Percentiles rank a stretch among this genome's conserved stretches.
These are phyloP conservation scores for Papilio demoleus DNA, from an alignment of 2,888 invertebrate genomes.

Conservation along the genomic window DNA sequence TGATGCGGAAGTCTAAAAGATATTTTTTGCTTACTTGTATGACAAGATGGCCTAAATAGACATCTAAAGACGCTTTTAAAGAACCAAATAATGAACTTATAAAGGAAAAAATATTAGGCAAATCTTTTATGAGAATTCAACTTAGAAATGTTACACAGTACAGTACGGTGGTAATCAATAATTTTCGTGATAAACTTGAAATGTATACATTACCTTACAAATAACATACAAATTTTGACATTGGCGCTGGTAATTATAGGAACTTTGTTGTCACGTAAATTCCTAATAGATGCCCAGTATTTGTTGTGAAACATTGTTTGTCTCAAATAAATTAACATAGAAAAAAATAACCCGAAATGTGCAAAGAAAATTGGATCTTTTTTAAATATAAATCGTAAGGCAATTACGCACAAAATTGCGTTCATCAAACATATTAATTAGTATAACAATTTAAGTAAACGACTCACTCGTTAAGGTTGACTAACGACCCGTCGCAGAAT, in stretches of 20 bases:
- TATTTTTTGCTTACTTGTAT: conserved; percentile 4
- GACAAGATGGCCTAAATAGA: conserved; percentile 4
- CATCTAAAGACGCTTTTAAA: background rate
- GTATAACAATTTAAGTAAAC: conserved; percentile 21
- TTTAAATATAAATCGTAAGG: background rate
- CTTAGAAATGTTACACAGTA: too few relatives aligned
- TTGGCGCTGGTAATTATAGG: too few relatives aligned
- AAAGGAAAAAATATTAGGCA: background rate
- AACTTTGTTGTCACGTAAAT: too few relatives aligned
- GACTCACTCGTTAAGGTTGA: conserved; percentile 18
- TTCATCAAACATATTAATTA: conserved; percentile 25
- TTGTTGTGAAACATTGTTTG: too few relatives aligned
- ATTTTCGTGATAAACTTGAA: too few relatives aligned
- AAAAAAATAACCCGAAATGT: too few relatives aligned
- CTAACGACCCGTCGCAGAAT: conserved; percentile 27
- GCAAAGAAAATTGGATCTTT: background rate
- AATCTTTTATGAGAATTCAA: background rate
- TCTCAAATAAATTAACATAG: too few relatives aligned
- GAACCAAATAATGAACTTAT: background rate
- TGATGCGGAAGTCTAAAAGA: conserved; percentile 17
- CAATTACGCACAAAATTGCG: conserved; percentile 24
- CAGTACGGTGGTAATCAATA: too few relatives aligned
- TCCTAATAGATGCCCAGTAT: too few relatives aligned
- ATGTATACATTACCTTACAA: too few relatives aligned
- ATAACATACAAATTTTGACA: too few relatives aligned